Percentiles rank a stretch among this genome's conserved stretches.
These are phyloP conservation scores for Buathra laborator DNA, from an alignment of 2,888 invertebrate species.

Conservation along the genomic window DNA sequence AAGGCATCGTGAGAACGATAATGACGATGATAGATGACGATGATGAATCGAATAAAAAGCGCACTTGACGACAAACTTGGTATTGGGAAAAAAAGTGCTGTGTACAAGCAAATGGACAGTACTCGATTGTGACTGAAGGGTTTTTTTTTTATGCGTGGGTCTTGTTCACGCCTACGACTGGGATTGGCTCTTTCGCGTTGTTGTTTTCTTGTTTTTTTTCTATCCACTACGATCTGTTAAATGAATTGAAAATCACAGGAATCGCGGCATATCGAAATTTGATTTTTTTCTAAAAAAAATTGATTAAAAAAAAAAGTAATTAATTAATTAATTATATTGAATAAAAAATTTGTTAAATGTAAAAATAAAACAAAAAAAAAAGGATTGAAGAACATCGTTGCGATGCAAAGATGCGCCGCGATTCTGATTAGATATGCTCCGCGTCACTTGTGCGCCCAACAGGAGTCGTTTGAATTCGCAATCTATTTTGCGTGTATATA, in stretches of 20 bases:
- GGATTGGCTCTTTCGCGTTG: slow-evolving; percentile 68
- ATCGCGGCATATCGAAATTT: neutral
- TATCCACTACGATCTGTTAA: neutral
- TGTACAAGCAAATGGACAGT: slow-evolving; percentile 82
- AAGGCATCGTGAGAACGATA: slow-evolving; percentile 19
- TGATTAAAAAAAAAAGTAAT: too few species aligned
- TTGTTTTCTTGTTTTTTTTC: slow-evolving; percentile 49
- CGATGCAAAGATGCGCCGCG: neutral
- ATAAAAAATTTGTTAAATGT: neutral
- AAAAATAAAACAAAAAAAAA: neutral
- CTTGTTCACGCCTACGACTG: slow-evolving; percentile 74
- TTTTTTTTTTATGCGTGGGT: slow-evolving; percentile 76
- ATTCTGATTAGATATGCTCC: neutral
- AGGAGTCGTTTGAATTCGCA: neutral
- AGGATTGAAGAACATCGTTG: neutral
- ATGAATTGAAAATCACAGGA: too few species aligned
- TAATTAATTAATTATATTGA: neutral
- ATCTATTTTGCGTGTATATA: slow-evolving; percentile 14
- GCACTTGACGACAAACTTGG: slow-evolving; percentile 64
- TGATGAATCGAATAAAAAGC: slow-evolving; percentile 43
- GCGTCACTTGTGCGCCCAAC: neutral
- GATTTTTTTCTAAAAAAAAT: neutral
- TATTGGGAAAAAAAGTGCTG: slow-evolving; percentile 75
- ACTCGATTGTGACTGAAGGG: slow-evolving; percentile 78
- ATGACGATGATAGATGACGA: slow-evolving; percentile 46